These are phyloP conservation scores for Heliconius nattereri DNA, from an alignment of 1,140 invertebrate species.

Conservation along the genomic window DNA sequence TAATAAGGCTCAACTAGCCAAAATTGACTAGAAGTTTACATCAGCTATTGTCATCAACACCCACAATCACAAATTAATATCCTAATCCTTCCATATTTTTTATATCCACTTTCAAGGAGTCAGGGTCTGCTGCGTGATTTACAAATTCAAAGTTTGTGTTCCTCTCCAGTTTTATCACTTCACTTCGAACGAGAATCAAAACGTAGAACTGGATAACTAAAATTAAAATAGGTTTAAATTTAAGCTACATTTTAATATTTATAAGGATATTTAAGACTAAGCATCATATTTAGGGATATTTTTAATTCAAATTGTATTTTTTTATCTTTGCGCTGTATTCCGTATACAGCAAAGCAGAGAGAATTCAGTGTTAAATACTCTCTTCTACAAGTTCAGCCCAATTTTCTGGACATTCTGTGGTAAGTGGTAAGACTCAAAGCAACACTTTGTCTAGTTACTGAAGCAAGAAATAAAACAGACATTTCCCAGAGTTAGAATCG, in stretches of 20 bases:
- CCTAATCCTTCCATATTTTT: neutral
- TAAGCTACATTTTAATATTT: no score
- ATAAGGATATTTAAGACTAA: no score
- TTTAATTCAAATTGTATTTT: no score
- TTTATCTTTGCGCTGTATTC: no score
- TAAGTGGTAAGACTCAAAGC: no score
- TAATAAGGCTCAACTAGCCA: neutral
- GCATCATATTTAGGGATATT: no score
- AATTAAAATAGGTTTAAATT: neutral
- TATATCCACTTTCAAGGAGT: neutral
- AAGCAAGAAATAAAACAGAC: neutral
- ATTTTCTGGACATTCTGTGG: no score
- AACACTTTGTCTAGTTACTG: no score
- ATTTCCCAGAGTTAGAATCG: neutral
- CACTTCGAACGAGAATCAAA: slow-evolving; percentile 33
- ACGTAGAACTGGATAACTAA: slow-evolving; percentile 26
- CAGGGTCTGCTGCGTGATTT: slow-evolving; percentile 14
- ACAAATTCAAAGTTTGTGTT: slow-evolving; percentile 29
- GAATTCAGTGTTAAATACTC: no score
- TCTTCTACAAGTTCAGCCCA: no score
- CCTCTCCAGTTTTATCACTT: slow-evolving; percentile 25
- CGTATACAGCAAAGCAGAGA: no score
- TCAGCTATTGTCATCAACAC: neutral
- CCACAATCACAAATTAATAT: neutral
- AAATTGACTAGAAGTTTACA: neutral